A percentile compares a stretch with the other conserved stretches of the same genome.
These are phyloP conservation scores for Myotis yumanensis DNA, from an alignment of 2,113 vertebrate genomes.

Conservation along the genomic window DNA sequence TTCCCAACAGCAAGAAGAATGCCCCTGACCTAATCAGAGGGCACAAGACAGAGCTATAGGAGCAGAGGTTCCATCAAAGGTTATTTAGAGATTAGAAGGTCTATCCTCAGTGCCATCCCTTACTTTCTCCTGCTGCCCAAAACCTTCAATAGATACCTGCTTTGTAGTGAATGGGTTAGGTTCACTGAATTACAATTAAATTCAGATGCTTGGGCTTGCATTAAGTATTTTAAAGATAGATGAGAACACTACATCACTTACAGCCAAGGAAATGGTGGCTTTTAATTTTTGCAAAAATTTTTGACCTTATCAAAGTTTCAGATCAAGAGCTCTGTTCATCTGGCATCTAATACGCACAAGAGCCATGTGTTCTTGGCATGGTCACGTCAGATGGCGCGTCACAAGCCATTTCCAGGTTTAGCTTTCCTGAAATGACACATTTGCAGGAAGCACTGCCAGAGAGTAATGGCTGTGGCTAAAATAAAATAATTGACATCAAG, in stretches of 20 bases:
- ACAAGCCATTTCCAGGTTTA: conserved; percentile 10
- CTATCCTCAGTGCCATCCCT: too few species aligned
- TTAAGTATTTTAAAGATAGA: background rate
- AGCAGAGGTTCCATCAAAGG: background rate
- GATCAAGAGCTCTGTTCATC: background rate
- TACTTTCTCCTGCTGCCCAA: background rate
- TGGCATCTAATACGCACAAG: background rate
- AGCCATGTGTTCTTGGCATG: background rate
- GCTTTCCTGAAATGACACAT: conserved; percentile 4
- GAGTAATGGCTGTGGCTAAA: background rate
- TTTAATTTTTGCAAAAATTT: background rate
- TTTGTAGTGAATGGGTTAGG: background rate
- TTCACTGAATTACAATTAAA: background rate
- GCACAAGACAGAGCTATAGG: background rate
- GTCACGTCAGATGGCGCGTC: background rate
- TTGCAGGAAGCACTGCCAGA: background rate
- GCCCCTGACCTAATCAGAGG: background rate
- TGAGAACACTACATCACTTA: background rate
- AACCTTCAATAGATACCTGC: background rate
- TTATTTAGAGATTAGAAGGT: background rate
- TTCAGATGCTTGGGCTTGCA: background rate
- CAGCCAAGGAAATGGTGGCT: background rate
- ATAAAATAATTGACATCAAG: background rate
- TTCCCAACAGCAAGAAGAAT: background rate
- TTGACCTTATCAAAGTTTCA: conserved; percentile 29